phyloP scores from a whole-genome alignment of 2,797 vertebrate species.

The Coregonus ussuriensis region DNA sequence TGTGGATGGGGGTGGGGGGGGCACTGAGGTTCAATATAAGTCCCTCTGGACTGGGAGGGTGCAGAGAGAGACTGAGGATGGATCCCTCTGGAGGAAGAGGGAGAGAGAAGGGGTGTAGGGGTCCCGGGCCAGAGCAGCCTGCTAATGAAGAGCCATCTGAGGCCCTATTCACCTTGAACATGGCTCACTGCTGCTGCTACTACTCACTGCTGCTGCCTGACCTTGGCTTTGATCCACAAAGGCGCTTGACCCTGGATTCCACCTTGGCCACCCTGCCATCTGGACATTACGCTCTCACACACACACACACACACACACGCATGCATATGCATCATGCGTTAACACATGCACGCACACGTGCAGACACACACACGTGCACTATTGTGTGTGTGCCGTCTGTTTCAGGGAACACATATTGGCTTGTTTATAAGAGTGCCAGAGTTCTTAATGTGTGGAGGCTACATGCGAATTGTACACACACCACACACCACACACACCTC shows the following conservation, averaged over 20 bases:
- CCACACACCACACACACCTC: conserved; percentile 5
- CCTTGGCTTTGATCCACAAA: conserved; percentile 63
- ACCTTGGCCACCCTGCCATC: conserved; percentile 51
- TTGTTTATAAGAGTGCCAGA: neutral
- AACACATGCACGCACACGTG: conserved; percentile 1
- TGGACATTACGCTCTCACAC: conserved; percentile 29
- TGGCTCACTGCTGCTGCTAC: conserved; percentile 78
- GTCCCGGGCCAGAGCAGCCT: conserved; percentile 66
- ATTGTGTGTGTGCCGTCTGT: neutral
- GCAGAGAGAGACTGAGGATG: conserved; percentile 22
- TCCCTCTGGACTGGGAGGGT: neutral
- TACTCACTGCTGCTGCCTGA: conserved; percentile 71
- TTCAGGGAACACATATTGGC: neutral
- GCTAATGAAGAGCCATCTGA: conserved; percentile 83
- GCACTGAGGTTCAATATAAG: neutral
- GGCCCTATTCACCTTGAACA: conserved; percentile 82
- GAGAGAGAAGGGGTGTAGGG: conserved; percentile 17
- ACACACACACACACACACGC: neutral
- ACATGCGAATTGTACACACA: neutral
- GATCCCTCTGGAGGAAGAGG: conserved; percentile 55
- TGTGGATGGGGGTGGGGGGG: neutral
- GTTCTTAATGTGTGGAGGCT: neutral
- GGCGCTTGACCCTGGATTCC: conserved; percentile 49
- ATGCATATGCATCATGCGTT: neutral
- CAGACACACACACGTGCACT: conserved; percentile 3